Evolutionary conservation across 2,888 invertebrate species (phyloP), one percentile per base, ranked within the genome.

Genomic region (Junonia oenone): DNA sequence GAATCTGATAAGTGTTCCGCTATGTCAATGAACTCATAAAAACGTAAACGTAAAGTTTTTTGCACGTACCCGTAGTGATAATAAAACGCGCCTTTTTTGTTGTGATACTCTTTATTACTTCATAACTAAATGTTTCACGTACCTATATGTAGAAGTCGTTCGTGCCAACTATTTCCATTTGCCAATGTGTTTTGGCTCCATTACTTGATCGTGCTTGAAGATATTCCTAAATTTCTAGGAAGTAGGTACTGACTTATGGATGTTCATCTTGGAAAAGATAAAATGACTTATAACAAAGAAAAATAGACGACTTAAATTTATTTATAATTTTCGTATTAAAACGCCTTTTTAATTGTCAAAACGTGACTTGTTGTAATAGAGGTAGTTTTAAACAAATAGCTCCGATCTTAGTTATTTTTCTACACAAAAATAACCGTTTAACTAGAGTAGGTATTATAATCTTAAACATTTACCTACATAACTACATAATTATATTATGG

Each of bases 1-100:
- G 33, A 4, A 40, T 38, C 37, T 47, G 49, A 55, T 49, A 55
- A 51, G 27, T 38, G 35, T 22, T 19, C 9, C 47, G 19, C 15
- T 17, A 50, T 22, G 55, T 45, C 31, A 55, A 55, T 26, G 49
- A 49, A 40, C 55, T 45, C 50, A 50, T 55, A 50, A 55, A 49
- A 54, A 27, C 38, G n/a, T 43, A 29, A 17, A 33, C 48, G 15
- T 49, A 14, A n/a, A n/a, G 8, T 35, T 35, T 50, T 55, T 55
- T 45, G 19, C 27, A 45, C 55, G 26, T 47, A 40, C 40, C 3
- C 40, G 22, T 17, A 29, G 45, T 31, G 45, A 55, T 50, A 50
- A 40, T 55, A 37, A 45, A 45, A 27, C 27, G 15, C n/a, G 13
- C 17, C 6, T 19, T 40, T 22, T 22, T 22, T 17, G 26, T 2